Evolutionary conservation across 2,888 invertebrate species (phyloP), one percentile per base, ranked within the genome.

Genomic region (Blera fallax): DNA sequence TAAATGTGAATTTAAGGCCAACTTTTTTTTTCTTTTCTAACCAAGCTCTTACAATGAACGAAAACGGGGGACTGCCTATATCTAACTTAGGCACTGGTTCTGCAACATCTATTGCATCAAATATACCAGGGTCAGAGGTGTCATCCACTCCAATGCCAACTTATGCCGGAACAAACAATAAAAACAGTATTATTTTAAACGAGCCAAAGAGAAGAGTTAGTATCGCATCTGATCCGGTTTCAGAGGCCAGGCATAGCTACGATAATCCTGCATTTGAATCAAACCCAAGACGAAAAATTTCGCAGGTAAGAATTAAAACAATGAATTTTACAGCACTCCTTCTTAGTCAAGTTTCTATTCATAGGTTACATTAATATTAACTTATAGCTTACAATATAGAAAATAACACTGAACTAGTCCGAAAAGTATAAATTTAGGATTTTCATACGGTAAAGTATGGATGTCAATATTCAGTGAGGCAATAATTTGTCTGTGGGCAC

Each of bases 221-320:
- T 89, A 95, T 95, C 84, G 94, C 94, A 91, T 93, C 94, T 4
- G 94, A 94, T 89, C 94, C 93, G 8, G 90, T 93, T 48, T 87
- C 87, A 0, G 90, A 91, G 90, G 67, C 87, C 65, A 43, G 89
- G 37, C 84, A 87, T 52, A 94, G 94, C 56, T 93, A 95, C 82
- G 95, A 95, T 89, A 95, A 95, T 90, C 92, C 93, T 65, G 95
- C 93, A 1, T 95, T 94, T 77, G 95, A 95, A 89, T 93, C 94
- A 92, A 94, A 93, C 90, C 91, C 92, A 37, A 89, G 90, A 69
- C 89, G 90, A 77, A 93, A 92, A 91, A 92, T 92, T 87, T 92
- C 92, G 87, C 92, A 92, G 90, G 92, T 91, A 87, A 89, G 87
- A 72, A 45, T 87, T 79, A 16, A 43, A 16, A 43, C 1, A 16